Conservation (phyloP, 92 coral and sea anemone genomes). For the Chrysogorgia sp. region DNA sequence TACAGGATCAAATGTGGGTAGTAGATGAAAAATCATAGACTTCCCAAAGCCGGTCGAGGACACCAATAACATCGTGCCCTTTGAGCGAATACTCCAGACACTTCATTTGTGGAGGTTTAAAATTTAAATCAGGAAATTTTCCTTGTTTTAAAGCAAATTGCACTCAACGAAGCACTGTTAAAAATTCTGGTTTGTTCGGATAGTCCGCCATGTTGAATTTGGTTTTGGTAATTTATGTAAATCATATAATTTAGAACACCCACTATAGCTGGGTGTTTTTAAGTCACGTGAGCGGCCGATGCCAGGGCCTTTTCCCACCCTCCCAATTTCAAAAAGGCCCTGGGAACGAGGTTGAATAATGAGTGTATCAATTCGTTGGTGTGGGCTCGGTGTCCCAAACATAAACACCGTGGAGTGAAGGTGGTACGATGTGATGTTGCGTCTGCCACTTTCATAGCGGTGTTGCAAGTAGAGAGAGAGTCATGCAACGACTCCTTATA, state of each 20-base stretch:
- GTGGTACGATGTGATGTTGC: too few species aligned
- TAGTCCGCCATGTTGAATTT: conserved; percentile 57
- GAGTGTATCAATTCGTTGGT: too few species aligned
- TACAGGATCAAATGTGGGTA: conserved; percentile 62
- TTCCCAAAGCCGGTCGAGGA: conserved; percentile 73
- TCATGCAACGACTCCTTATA: too few species aligned
- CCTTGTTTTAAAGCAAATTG: conserved; percentile 58
- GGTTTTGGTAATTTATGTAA: conserved; percentile 12
- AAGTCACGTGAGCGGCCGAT: conserved; percentile 58
- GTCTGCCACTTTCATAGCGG: too few species aligned
- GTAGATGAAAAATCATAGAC: conserved; percentile 68
- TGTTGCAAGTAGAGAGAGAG: too few species aligned
- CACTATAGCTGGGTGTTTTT: conserved; percentile 45
- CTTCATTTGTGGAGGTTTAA: conserved; percentile 63
- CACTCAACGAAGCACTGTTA: conserved; percentile 61
- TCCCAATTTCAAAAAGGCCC: too few species aligned
- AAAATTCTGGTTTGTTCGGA: conserved; percentile 50
- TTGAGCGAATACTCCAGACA: conserved; percentile 66
- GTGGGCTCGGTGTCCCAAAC: too few species aligned
- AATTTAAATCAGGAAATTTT: conserved; percentile 56
- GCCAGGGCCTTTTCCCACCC: conserved; percentile 52
- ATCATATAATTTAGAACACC: conserved; percentile 18
- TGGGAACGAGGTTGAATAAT: too few species aligned
- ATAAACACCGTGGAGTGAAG: too few species aligned
- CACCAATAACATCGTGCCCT: conserved; percentile 57